Evolutionary conservation across 2,797 vertebrate genomes (phyloP).

Genomic region (Smutsia gigantea): DNA sequence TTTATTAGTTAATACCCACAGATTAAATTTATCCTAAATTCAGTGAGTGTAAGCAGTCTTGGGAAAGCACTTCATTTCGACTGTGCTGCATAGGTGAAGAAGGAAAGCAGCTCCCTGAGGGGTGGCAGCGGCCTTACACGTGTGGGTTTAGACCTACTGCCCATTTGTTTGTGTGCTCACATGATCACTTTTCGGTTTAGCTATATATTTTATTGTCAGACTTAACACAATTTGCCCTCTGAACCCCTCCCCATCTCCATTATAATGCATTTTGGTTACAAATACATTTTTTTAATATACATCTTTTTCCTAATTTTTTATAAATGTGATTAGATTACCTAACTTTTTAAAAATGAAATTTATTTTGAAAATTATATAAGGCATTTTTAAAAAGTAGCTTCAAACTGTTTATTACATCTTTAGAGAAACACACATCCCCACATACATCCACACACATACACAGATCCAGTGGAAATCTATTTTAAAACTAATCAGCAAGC

Average conservation of each 20-base stretch:
- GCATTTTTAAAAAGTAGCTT: not conserved
- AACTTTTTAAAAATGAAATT: not conserved
- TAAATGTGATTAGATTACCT: not conserved
- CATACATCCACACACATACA: not conserved
- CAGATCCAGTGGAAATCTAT: not conserved
- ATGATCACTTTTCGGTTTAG: not conserved
- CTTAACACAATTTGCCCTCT: not conserved
- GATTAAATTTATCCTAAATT: not conserved
- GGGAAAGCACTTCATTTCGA: too few relatives aligned
- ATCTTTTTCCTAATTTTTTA: not conserved
- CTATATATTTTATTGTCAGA: not conserved
- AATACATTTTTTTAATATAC: not conserved
- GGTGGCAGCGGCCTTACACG: accelerated
- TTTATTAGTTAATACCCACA: not conserved
- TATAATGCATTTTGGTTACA: not conserved
- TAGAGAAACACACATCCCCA: not conserved
- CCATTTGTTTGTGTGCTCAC: not conserved
- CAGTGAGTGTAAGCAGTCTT: not conserved
- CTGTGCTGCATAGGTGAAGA: accelerated
- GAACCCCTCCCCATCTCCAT: accelerated
- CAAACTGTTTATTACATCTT: not conserved
- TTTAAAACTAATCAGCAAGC: conserved; percentile 49
- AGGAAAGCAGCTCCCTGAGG: accelerated
- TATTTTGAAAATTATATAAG: not conserved
- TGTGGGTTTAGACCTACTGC: accelerated